phyloP scores from a whole-genome alignment of 2,888 invertebrate species.

The Himalopsyche anomala region DNA sequence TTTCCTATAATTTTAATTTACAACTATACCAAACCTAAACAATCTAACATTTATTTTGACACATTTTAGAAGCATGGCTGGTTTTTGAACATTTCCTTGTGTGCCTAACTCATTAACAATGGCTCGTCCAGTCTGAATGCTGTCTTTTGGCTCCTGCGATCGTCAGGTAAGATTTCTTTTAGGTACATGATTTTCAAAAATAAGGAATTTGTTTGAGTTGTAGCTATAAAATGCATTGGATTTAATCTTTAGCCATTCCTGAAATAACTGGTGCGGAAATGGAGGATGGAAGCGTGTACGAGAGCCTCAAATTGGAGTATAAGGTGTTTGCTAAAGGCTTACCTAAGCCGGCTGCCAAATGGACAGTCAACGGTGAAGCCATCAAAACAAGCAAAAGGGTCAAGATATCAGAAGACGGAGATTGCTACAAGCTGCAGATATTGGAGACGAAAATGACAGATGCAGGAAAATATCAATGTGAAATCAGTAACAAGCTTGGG shows the following conservation, averaged over 20 bases:
- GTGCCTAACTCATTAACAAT: constrained; percentile 25
- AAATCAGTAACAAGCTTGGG: constrained; percentile 89
- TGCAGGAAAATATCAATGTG: constrained; percentile 89
- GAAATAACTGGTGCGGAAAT: constrained; percentile 84
- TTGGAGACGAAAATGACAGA: constrained; percentile 83
- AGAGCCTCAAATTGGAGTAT: constrained; percentile 88
- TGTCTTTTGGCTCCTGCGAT: background rate
- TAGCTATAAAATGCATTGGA: constrained; percentile 53
- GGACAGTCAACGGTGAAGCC: constrained; percentile 87
- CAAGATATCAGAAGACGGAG: constrained; percentile 81
- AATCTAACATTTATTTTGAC: constrained; percentile 14
- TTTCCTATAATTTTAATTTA: background rate
- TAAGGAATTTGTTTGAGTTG: background rate
- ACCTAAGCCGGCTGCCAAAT: constrained; percentile 87
- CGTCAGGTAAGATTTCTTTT: constrained; percentile 38
- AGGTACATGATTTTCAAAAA: background rate
- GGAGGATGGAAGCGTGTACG: constrained; percentile 85
- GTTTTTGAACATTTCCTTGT: constrained; percentile 27
- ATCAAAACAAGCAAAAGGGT: constrained; percentile 81
- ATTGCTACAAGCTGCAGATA: constrained; percentile 85
- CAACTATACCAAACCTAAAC: constrained; percentile 7
- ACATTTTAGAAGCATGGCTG: constrained; percentile 46
- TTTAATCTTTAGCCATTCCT: constrained; percentile 78
- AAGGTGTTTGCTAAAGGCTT: constrained; percentile 86
- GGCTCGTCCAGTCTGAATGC: constrained; percentile 26